A percentile compares a stretch with the other conserved stretches of the same genome.
These are phyloP conservation scores for Corythaixoides concolor DNA, from an alignment of 2,113 vertebrate species.

Conservation along the genomic window DNA sequence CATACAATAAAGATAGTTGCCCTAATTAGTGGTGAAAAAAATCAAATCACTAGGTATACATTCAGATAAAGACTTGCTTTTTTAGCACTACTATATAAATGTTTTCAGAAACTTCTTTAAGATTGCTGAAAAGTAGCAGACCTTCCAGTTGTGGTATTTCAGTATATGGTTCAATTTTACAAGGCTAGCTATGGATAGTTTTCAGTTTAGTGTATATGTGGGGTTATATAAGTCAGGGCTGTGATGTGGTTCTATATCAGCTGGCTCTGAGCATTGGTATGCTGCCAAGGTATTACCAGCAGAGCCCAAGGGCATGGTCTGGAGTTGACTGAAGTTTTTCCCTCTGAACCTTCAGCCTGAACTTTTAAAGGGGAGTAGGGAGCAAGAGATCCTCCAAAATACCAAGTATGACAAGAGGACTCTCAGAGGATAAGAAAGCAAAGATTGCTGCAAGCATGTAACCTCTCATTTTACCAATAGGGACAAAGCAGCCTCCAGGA, in stretches of 20 bases:
- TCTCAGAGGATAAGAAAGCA: background rate
- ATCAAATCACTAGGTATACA: background rate
- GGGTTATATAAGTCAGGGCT: background rate
- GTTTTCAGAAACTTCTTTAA: background rate
- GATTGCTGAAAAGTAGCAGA: background rate
- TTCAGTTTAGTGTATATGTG: background rate
- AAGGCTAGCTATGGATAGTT: background rate
- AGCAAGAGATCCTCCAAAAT: background rate
- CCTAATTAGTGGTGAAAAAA: background rate
- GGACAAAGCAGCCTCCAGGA: background rate
- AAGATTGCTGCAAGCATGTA: background rate
- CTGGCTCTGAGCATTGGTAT: background rate
- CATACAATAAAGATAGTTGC: background rate
- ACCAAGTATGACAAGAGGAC: background rate
- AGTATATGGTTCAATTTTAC: background rate
- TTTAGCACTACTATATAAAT: background rate
- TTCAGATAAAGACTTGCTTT: background rate
- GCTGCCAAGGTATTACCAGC: background rate
- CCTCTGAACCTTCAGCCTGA: background rate
- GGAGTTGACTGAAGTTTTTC: background rate
- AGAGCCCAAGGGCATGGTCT: background rate
- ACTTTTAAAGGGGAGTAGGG: background rate
- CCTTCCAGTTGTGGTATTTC: background rate
- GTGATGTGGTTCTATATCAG: accelerated
- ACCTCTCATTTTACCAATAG: background rate